These are phyloP conservation scores for Teleogryllus oceanicus DNA, from an alignment of 2,888 invertebrate genomes.

Conservation along the genomic window DNA sequence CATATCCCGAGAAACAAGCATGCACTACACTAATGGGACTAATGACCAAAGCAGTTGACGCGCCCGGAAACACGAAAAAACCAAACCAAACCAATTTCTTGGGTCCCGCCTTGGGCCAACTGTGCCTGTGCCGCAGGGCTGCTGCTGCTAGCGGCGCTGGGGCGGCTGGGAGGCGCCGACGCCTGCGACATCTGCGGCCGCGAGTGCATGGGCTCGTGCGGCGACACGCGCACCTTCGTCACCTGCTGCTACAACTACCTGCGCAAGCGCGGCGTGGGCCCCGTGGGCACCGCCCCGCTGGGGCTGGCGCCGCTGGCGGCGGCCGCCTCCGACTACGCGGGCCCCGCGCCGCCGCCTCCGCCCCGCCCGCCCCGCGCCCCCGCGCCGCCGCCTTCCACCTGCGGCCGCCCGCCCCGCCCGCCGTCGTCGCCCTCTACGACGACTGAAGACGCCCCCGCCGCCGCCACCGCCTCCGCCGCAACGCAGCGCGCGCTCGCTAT, in stretches of 20 bases:
- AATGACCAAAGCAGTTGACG: too few relatives aligned
- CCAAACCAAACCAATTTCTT: too few relatives aligned
- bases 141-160: not conserved
- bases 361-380: not conserved
- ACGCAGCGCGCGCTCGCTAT: not conserved
- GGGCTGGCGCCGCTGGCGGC: not conserved
- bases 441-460: not conserved
- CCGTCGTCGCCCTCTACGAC: not conserved
- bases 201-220: conserved; percentile 58
- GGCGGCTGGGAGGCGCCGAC: not conserved
- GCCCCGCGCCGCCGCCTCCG: not conserved
- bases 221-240: conserved; percentile 65
- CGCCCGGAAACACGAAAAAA: too few relatives aligned
- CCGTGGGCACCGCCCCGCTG: conserved; percentile 2
- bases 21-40: too few relatives aligned
- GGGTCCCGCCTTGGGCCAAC: too few relatives aligned
- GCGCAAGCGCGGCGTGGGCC: conserved; percentile 47
- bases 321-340: not conserved
- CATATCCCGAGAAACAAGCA: too few relatives aligned
- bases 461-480: not conserved
- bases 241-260: conserved; percentile 71
- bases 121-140: not conserved
- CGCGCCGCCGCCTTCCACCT: not conserved
- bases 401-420: not conserved
- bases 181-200: conserved; percentile 64